Evolutionary conservation across 2,113 vertebrate genomes (phyloP), one percentile per base, ranked within the genome.

Genomic region (Ciconia maguari): DNA sequence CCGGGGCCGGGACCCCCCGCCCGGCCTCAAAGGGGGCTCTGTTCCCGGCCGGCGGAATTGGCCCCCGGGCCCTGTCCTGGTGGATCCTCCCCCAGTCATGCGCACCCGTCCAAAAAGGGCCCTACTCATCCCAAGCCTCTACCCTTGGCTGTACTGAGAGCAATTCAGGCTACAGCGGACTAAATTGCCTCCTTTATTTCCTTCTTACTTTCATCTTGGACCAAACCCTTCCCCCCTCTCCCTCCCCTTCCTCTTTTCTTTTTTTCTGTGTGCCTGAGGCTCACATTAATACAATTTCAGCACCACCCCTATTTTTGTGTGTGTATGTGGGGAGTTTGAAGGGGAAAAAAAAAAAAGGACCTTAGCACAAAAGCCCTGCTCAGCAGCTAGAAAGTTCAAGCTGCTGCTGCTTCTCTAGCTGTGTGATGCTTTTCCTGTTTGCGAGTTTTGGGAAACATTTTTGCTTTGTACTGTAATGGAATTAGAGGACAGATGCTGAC

Each of bases 161-260:
- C 98, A 97, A 98, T 98, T 97, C 98, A 96, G 97, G 97, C 99
- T 98, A 98, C 98, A 98, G 98, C 98, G 98, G 98, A 99, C 99
- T 99, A 99, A 99, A 99, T 99, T 98, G 98, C 98, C 98, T 98
- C 98, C 98, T 99, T 99, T 99, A 99, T 99, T 99, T 98, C 98
- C 98, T 98, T 97, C 98, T 98, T 97, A 98, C 99, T 99, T 99
- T 99, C 99, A 99, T 99, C 98, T 99, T 93, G 96, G 98, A 98
- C 98, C 98, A 97, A 98, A 98, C 97, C 98, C 98, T 98, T 98
- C 98, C 97, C 98, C 96, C 96, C 89, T 78, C 83, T 38, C 93
- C 91, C 90, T 87, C 92, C 92, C 95, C 81, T 94, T 86, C 84
- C 91, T 94, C 87, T 93, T 96, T 97, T 98, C 62, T 90, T 92